phyloP scores from a whole-genome alignment of 2,113 vertebrate genomes.

The Lucifuga dentata region DNA sequence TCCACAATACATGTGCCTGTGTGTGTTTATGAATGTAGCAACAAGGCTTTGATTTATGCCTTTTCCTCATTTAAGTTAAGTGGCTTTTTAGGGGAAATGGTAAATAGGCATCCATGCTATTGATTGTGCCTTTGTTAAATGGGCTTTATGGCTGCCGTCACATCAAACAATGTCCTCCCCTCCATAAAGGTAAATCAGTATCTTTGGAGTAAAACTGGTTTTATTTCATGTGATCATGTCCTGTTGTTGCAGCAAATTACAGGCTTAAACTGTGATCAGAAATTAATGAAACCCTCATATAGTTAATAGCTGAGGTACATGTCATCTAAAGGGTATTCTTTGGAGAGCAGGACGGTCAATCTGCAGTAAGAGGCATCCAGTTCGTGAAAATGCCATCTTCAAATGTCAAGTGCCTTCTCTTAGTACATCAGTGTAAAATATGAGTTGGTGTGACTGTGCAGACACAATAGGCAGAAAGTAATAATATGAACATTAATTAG shows the following conservation, averaged over 20 bases:
- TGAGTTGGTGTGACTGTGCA: constrained; percentile 20
- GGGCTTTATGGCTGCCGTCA: constrained; percentile 40
- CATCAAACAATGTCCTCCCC: constrained; percentile 27
- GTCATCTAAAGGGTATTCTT: constrained; percentile 58
- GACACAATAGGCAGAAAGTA: constrained; percentile 35
- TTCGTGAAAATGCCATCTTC: constrained; percentile 63
- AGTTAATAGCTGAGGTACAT: constrained; percentile 9
- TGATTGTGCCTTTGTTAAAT: constrained; percentile 67
- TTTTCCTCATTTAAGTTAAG: constrained; percentile 60
- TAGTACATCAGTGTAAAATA: constrained; percentile 26
- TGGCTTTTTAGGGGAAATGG: constrained; percentile 64
- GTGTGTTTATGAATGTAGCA: background rate
- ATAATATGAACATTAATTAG: constrained; percentile 57
- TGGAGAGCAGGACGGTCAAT: constrained; percentile 50
- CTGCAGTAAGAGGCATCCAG: constrained; percentile 23
- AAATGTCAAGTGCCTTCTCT: constrained; percentile 71
- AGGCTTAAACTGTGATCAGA: constrained; percentile 15
- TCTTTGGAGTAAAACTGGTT: background rate
- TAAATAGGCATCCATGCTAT: constrained; percentile 63
- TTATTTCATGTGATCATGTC: background rate
- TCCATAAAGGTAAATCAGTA: background rate
- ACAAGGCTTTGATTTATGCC: constrained; percentile 43
- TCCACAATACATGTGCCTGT: background rate
- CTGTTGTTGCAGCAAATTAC: constrained; percentile 1
- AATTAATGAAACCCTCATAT: constrained; percentile 26